Percentiles rank a stretch among this genome's conserved stretches.
Conservation (phyloP, 2,888 invertebrate species). For the Dicyrtomina minuta region DNA sequence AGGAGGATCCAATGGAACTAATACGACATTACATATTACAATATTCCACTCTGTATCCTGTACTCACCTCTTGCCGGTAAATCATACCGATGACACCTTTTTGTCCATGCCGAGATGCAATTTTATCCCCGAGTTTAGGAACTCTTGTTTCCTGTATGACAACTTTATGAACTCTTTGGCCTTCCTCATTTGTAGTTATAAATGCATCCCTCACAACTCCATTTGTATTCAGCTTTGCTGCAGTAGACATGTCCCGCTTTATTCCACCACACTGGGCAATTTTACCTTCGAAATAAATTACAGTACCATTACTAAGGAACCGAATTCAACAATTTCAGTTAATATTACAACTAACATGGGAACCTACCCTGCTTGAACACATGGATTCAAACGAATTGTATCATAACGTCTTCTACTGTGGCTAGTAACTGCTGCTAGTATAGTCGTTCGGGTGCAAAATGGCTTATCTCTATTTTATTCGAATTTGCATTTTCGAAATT, state of each 20-base stretch:
- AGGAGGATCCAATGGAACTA: no score
- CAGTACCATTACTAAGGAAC: neutral
- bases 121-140: slow-evolving; percentile 67
- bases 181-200: slow-evolving; percentile 63
- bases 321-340: neutral
- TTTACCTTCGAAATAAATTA: slow-evolving; percentile 51
- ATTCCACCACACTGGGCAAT: slow-evolving; percentile 54
- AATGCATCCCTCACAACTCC: slow-evolving; percentile 66
- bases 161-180: slow-evolving; percentile 65
- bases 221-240: slow-evolving; percentile 63
- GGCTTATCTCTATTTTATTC: no score
- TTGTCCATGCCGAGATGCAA: slow-evolving; percentile 66
- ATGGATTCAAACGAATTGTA: no score
- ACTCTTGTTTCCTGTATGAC: slow-evolving; percentile 60
- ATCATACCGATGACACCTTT: slow-evolving; percentile 67
- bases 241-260: slow-evolving; percentile 63
- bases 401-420: no score
- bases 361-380: no score
- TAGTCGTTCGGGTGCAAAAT: no score
- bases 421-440: no score
- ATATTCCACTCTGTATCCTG: neutral
- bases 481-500: no score
- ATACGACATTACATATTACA: no score
- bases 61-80: slow-evolving; percentile 60
- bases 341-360: no score